Evolutionary conservation across 2,113 vertebrate genomes (phyloP).

Genomic region (Microcebus tavaratra): DNA sequence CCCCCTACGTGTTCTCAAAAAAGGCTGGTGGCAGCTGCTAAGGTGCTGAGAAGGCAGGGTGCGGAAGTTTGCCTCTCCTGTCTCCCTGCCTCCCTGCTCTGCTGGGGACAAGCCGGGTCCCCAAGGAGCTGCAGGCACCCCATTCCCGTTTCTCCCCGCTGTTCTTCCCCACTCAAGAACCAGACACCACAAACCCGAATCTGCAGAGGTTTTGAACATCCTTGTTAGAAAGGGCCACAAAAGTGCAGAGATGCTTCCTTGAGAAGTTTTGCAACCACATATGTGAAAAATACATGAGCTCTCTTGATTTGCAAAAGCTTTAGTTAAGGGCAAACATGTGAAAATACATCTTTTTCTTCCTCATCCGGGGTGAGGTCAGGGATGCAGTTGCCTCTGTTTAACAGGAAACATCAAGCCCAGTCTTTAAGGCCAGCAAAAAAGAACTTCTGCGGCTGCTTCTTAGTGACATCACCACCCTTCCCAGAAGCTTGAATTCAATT

Average conservation of each 20-base stretch:
- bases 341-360: neutral
- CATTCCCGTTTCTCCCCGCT: neutral
- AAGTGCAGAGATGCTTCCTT: neutral
- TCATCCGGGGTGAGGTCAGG: neutral
- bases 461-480: neutral
- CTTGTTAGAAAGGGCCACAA: neutral
- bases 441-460: neutral
- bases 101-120: rapidly evolving
- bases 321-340: constrained; percentile 6
- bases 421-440: neutral
- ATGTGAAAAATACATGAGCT: constrained; percentile 53
- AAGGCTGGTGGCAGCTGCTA: neutral
- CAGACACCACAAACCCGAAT: neutral
- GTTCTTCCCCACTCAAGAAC: neutral
- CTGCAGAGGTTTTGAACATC: neutral
- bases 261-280: neutral
- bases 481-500: neutral
- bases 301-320: neutral
- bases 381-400: neutral
- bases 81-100: rapidly evolving
- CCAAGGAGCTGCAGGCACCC: rapidly evolving
- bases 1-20: rapidly evolving
- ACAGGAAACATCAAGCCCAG: neutral
- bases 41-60: neutral
- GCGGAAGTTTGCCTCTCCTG: neutral